Evolutionary conservation across 2,888 invertebrate species (phyloP).

Genomic region (Onthophagus sagittarius): DNA sequence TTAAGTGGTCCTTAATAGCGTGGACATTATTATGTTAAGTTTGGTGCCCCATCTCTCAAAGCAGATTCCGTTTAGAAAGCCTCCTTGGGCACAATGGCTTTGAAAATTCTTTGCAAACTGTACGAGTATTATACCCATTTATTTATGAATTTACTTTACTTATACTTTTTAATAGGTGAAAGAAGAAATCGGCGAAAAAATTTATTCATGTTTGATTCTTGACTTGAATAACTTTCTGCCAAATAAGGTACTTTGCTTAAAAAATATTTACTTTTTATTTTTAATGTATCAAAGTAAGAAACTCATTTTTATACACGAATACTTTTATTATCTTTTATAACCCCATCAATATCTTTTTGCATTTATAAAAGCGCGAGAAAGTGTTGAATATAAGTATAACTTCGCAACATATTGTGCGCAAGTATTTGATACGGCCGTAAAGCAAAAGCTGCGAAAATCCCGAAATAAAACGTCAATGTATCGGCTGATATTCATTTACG

Average conservation of each 20-base stretch:
- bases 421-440: neutral
- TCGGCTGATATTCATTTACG: neutral
- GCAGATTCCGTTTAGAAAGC: neutral
- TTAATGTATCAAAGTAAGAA: no score
- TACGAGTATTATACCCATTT: neutral
- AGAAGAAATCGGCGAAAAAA: no score
- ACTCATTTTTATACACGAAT: neutral
- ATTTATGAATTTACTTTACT: neutral
- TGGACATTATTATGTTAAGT: neutral
- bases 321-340: neutral
- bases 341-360: neutral
- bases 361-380: no score
- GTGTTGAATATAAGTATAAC: neutral
- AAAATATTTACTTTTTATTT: no score
- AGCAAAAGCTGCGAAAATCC: neutral
- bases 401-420: neutral
- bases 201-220: no score
- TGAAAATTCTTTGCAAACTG: neutral
- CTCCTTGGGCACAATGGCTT: neutral
- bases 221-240: no score
- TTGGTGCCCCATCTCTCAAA: neutral
- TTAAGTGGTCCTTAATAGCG: conserved; percentile 2
- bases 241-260: no score
- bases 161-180: no score
- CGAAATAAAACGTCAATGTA: neutral